These are phyloP conservation scores for Napeogenes sylphis DNA, from an alignment of 2,888 invertebrate genomes.

Conservation along the genomic window DNA sequence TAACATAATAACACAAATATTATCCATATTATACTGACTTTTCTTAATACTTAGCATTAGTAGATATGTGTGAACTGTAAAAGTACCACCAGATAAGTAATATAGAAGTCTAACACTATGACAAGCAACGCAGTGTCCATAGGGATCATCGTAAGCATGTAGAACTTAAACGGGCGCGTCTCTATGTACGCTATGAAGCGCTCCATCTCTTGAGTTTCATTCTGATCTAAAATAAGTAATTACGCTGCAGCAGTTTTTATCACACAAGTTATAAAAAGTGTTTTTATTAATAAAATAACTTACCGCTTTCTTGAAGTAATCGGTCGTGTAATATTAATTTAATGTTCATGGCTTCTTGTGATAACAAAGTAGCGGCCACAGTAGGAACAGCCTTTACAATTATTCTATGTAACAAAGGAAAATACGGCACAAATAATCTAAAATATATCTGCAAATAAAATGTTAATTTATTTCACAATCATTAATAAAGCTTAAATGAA, in stretches of 20 bases:
- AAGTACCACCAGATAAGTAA: not conserved
- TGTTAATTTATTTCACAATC: not conserved
- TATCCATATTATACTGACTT: too few species aligned
- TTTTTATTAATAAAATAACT: not conserved
- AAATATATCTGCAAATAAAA: not conserved
- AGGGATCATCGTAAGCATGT: not conserved
- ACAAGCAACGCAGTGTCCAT: not conserved
- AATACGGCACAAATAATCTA: not conserved
- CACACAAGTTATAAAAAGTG: not conserved
- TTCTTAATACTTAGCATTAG: not conserved
- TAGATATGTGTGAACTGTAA: conserved; percentile 1
- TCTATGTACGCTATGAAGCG: not conserved
- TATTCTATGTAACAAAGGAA: not conserved
- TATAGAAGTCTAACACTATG: not conserved
- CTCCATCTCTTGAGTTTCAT: not conserved
- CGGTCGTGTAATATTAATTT: not conserved
- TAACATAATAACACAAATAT: too few species aligned
- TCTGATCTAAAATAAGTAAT: not conserved
- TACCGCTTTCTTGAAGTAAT: not conserved
- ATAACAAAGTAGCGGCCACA: not conserved
- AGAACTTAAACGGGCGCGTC: not conserved
- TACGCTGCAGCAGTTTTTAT: not conserved
- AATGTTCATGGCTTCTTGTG: not conserved
- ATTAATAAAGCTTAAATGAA: not conserved
- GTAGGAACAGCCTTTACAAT: not conserved